Evolutionary conservation across 2,888 invertebrate species (phyloP), one percentile per base, ranked within the genome.

Genomic region (Macroteleia sp.): DNA sequence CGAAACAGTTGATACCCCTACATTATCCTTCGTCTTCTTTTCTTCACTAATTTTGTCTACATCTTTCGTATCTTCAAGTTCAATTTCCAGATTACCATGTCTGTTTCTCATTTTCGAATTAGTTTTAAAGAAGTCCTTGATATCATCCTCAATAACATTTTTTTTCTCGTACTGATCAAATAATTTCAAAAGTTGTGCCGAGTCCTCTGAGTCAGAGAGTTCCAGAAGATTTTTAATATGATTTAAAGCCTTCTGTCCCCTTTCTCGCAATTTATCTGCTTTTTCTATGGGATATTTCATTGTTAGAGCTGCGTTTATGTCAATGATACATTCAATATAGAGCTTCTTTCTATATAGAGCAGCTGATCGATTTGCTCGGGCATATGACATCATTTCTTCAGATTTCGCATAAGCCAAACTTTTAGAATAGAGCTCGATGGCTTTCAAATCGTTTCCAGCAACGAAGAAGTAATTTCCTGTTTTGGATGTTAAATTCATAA

Each of bases 311-410:
- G 87, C 81, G 41, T 90, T 88, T 25, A 91, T 85, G 25, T 91
- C 91, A 44, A 89, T 85, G 9, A 91, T 74, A 57, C 91, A 91
- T 52, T 91, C 89, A 34, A 87, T 86, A 44, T 86, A 91, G 71
- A 89, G 74, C 69, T 87, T 77, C 64, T 85, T 89, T 25, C 91
- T 84, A 54, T 89, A 91, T 4, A 91, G 80, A 16, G 91, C 91
- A 1, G 91, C 91, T 2, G 91, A 91, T 14, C 91, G 86, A 81
- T 91, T 91, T n/a, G 91, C 91, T 44, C 88, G 82, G 9, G 91
- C 91, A 19, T 89, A 83, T 2, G 90, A 85, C 88, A 87, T 88
- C 2, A 88, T 81, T 59, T 90, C 85, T 4, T 87, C 79, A 10
- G 81, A 83, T 34, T 83, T 81, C 3, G 91, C 89, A 42, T 86